Conservation (phyloP, 2,888 invertebrate genomes). For the Emmelina monodactyla region DNA sequence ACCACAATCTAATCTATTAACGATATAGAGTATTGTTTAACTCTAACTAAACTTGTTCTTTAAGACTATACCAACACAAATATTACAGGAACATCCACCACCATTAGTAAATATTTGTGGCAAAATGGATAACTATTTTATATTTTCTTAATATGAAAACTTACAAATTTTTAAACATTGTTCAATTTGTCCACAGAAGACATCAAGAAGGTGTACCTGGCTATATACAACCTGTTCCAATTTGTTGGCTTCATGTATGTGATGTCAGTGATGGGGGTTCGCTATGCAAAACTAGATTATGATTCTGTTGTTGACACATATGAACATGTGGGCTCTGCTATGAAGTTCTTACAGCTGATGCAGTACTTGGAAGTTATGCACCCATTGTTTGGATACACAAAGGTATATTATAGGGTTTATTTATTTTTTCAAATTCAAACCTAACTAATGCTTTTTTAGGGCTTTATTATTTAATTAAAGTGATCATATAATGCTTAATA, state of each 20-base stretch:
- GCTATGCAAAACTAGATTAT: slow-evolving; percentile 77
- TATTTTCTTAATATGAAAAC: no score
- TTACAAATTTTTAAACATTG: no score
- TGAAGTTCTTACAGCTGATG: slow-evolving; percentile 83
- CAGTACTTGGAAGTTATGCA: slow-evolving; percentile 90
- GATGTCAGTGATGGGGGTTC: slow-evolving; percentile 74
- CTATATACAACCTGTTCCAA: slow-evolving; percentile 90
- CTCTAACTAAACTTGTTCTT: no score
- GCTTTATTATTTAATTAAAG: no score
- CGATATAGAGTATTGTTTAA: no score
- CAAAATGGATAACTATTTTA: no score
- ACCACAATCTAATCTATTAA: no score
- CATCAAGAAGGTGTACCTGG: slow-evolving; percentile 82
- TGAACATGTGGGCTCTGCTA: slow-evolving; percentile 75
- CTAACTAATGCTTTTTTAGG: no score
- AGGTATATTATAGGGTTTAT: slow-evolving; percentile 30
- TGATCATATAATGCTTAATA: no score
- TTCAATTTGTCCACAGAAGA: slow-evolving; percentile 68
- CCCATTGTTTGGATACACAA: slow-evolving; percentile 87
- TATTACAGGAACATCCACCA: no score
- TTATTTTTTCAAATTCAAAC: not conserved
- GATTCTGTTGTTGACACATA: slow-evolving; percentile 76
- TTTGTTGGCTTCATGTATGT: slow-evolving; percentile 86
- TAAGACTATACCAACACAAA: no score
- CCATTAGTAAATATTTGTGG: no score